Conservation (phyloP, 1,140 invertebrate species). For the Neuroterus valhalla region DNA sequence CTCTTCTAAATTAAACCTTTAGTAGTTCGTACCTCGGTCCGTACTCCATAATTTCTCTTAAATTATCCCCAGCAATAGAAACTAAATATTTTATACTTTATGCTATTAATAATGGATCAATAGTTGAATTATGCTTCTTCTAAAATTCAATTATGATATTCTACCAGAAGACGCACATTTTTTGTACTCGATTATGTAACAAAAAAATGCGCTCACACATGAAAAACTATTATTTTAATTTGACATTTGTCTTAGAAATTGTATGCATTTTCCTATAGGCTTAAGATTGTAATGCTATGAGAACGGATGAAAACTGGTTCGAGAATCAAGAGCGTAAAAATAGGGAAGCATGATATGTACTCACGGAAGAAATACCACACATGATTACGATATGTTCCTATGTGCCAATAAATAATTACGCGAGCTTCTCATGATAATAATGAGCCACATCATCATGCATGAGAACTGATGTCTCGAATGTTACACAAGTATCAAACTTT, state of each 20-base stretch:
- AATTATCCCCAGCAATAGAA: too few species aligned
- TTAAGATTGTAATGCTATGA: neutral
- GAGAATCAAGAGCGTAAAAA: conserved; percentile 7
- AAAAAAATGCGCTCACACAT: neutral
- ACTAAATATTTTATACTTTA: too few species aligned
- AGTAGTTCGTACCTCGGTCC: neutral
- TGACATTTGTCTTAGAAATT: neutral
- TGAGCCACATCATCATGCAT: neutral
- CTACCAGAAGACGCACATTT: too few species aligned
- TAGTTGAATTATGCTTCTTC: too few species aligned
- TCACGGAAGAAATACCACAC: conserved; percentile 21
- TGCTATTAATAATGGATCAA: too few species aligned
- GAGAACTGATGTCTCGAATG: neutral
- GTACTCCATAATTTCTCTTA: too few species aligned
- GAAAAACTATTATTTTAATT: neutral
- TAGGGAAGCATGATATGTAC: neutral
- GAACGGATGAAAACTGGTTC: conserved; percentile 21
- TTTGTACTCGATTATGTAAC: neutral
- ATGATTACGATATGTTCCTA: conserved; percentile 20
- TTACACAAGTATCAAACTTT: neutral
- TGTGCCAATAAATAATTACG: conserved; percentile 28
- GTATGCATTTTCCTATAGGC: neutral
- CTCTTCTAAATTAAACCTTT: neutral
- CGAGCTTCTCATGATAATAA: conserved; percentile 7
- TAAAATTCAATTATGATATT: too few species aligned